These are phyloP conservation scores for Acromyrmex echinatior DNA, from an alignment of 1,140 invertebrate species.

Conservation along the genomic window DNA sequence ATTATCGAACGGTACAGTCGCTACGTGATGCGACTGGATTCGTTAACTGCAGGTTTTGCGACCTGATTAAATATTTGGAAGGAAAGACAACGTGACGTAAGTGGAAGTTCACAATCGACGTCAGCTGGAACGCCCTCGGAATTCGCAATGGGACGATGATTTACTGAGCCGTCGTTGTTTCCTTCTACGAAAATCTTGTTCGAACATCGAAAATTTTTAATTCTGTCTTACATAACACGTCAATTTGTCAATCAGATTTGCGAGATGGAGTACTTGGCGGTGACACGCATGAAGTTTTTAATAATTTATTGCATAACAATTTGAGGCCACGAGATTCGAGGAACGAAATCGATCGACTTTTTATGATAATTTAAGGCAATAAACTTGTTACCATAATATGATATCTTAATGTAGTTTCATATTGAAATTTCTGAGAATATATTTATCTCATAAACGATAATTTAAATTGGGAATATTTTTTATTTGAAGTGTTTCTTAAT, in stretches of 20 bases:
- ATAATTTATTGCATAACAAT: constrained; percentile 1
- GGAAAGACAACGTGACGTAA: constrained; percentile 70
- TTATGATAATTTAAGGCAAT: constrained; percentile 47
- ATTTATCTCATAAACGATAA: neutral
- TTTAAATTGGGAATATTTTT: constrained; percentile 16
- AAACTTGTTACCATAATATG: constrained; percentile 32
- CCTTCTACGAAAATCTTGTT: constrained; percentile 15
- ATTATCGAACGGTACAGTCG: constrained; percentile 29
- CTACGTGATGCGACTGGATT: constrained; percentile 49
- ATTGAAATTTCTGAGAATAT: neutral
- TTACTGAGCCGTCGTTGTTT: constrained; percentile 45
- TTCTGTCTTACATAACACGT: constrained; percentile 29
- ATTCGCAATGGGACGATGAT: constrained; percentile 66
- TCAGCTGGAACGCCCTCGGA: constrained; percentile 64
- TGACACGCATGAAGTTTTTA: constrained; percentile 24
- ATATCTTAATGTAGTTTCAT: constrained; percentile 11
- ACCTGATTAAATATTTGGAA: constrained; percentile 72
- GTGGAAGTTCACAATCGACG: constrained; percentile 50
- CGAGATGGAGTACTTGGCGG: neutral
- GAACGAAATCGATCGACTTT: constrained; percentile 34
- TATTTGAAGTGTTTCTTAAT: neutral
- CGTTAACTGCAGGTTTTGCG: constrained; percentile 33
- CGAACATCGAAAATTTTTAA: constrained; percentile 19
- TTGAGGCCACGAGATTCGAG: neutral
- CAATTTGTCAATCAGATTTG: constrained; percentile 43